A percentile compares a stretch with the other conserved stretches of the same genome.
These are phyloP conservation scores for Etheostoma nigrum DNA, from an alignment of 2,797 vertebrate genomes.

Conservation along the genomic window DNA sequence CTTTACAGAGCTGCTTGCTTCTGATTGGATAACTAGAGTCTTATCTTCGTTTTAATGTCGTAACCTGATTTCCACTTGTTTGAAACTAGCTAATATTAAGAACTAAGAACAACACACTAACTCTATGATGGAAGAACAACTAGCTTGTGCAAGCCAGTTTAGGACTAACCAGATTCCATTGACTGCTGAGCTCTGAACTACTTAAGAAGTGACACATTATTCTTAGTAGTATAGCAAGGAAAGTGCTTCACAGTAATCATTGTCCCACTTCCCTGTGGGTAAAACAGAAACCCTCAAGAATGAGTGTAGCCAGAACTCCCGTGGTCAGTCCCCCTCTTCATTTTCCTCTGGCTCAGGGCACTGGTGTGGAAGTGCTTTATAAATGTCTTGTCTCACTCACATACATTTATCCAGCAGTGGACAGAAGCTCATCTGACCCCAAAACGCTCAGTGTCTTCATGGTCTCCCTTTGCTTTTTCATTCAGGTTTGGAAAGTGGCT, in stretches of 20 bases:
- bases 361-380: slow-evolving; percentile 53
- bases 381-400: slow-evolving; percentile 48
- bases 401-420: slow-evolving; percentile 44
- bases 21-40: neutral
- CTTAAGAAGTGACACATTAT: slow-evolving; percentile 39
- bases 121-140: slow-evolving; percentile 15
- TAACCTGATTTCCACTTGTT: neutral
- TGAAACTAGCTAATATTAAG: neutral
- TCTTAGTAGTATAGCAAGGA: slow-evolving; percentile 17
- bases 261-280: slow-evolving; percentile 47
- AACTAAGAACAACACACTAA: neutral
- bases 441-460: slow-evolving; percentile 27
- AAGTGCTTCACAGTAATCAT: slow-evolving; percentile 51
- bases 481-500: neutral
- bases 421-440: slow-evolving; percentile 36
- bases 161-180: no score
- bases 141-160: neutral
- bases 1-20: neutral
- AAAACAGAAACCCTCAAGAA: slow-evolving; percentile 48
- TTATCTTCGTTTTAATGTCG: neutral
- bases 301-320: slow-evolving; percentile 42
- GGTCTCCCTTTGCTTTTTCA: slow-evolving; percentile 23
- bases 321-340: slow-evolving; percentile 41
- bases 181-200: slow-evolving; percentile 14
- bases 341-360: slow-evolving; percentile 55